Evolutionary conservation across 2,797 vertebrate species (phyloP).

Genomic region (Semotilus atromaculatus): DNA sequence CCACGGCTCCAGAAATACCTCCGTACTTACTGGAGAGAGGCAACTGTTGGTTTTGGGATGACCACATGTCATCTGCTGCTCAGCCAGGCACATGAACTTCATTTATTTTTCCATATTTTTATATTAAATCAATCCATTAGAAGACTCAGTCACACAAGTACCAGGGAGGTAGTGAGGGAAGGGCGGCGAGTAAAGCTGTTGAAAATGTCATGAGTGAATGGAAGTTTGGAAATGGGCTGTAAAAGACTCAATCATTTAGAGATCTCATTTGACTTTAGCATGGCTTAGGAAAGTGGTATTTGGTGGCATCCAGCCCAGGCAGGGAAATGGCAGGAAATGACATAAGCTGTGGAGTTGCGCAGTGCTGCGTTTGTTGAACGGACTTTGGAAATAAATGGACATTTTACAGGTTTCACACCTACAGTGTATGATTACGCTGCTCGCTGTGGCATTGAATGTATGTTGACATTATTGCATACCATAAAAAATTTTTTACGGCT

Average conservation of each 20-base stretch:
- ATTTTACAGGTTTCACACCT: slow-evolving; percentile 59
- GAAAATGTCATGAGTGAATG: slow-evolving; percentile 67
- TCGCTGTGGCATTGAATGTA: slow-evolving; percentile 48
- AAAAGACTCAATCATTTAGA: slow-evolving; percentile 72
- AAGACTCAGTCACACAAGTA: slow-evolving; percentile 56
- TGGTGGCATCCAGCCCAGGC: slow-evolving; percentile 61
- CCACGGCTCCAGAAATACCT: slow-evolving; percentile 20
- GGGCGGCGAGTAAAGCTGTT: slow-evolving; percentile 58
- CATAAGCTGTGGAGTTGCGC: slow-evolving; percentile 69
- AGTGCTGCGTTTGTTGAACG: slow-evolving; percentile 67
- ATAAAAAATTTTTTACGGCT: neutral
- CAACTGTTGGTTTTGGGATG: slow-evolving; percentile 26
- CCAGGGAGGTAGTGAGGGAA: slow-evolving; percentile 55
- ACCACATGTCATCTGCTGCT: slow-evolving; percentile 22
- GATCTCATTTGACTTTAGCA: slow-evolving; percentile 64
- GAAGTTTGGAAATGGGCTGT: slow-evolving; percentile 74
- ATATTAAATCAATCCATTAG: slow-evolving; percentile 62
- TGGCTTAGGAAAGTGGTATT: slow-evolving; percentile 62
- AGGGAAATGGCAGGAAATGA: slow-evolving; percentile 77
- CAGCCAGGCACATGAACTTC: slow-evolving; percentile 28
- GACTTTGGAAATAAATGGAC: slow-evolving; percentile 68
- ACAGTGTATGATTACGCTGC: slow-evolving; percentile 64
- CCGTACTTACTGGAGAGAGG: slow-evolving; percentile 1
- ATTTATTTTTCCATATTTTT: slow-evolving; percentile 47
- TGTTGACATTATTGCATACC: slow-evolving; percentile 32